These are phyloP conservation scores for Coleophora flavipennella DNA, from an alignment of 2,888 invertebrate genomes.

Conservation along the genomic window DNA sequence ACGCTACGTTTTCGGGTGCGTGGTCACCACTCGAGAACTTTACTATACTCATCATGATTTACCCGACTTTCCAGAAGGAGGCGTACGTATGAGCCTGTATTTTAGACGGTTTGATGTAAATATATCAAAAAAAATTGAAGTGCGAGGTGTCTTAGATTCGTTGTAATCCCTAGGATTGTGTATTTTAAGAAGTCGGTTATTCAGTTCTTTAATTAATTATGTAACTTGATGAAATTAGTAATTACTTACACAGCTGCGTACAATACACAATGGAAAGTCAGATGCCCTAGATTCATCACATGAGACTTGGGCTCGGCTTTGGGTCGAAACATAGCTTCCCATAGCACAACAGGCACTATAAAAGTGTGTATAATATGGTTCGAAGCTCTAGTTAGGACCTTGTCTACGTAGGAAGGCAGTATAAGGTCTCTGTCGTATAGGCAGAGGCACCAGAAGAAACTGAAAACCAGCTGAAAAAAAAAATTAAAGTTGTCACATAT, in stretches of 20 bases:
- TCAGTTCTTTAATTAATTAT: no score
- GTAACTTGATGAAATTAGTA: background rate
- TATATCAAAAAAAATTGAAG: no score
- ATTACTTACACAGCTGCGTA: slow-evolving; percentile 50
- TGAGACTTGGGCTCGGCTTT: slow-evolving; percentile 37
- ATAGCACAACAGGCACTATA: slow-evolving; percentile 39
- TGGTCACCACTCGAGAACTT: no score
- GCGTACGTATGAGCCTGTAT: no score
- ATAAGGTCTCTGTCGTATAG: slow-evolving; percentile 39
- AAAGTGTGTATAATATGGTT: slow-evolving; percentile 53
- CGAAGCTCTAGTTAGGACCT: slow-evolving; percentile 27
- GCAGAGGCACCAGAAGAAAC: slow-evolving; percentile 47
- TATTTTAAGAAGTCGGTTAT: no score
- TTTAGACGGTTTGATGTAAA: no score
- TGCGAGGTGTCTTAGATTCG: no score
- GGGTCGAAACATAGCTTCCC: slow-evolving; percentile 38
- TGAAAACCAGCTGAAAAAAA: slow-evolving; percentile 39
- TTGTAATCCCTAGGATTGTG: no score
- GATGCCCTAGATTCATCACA: slow-evolving; percentile 27
- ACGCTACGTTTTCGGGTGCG: no score
- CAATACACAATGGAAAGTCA: slow-evolving; percentile 25
- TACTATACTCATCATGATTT: no score
- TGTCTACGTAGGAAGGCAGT: slow-evolving; percentile 36
- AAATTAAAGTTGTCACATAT: background rate
- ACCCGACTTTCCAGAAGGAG: no score